These are phyloP conservation scores for Andricus grossulariae DNA, from an alignment of 1,140 invertebrate genomes.

Conservation along the genomic window DNA sequence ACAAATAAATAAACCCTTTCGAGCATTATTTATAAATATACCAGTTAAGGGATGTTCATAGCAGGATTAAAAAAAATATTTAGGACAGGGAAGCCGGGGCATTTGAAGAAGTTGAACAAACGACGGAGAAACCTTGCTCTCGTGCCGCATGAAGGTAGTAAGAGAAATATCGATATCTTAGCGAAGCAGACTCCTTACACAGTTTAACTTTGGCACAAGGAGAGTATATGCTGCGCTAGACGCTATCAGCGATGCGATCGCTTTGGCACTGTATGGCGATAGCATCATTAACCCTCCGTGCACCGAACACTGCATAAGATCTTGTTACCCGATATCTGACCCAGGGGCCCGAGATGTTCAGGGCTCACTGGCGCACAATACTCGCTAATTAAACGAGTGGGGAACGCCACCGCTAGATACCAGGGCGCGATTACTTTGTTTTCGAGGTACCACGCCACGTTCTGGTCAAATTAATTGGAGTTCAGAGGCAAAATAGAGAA, in stretches of 20 bases:
- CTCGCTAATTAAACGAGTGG: slow-evolving; percentile 74
- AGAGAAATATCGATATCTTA: slow-evolving; percentile 66
- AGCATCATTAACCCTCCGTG: slow-evolving; percentile 74
- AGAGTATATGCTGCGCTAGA: slow-evolving; percentile 51
- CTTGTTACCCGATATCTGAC: slow-evolving; percentile 72
- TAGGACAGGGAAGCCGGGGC: not conserved
- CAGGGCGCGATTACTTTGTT: slow-evolving; percentile 74
- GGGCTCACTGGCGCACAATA: slow-evolving; percentile 67
- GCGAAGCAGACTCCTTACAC: slow-evolving; percentile 50
- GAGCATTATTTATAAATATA: too few species aligned
- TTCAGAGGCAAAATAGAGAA: slow-evolving; percentile 64
- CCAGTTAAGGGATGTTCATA: not conserved
- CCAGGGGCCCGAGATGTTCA: slow-evolving; percentile 53
- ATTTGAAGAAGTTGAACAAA: slow-evolving; percentile 40
- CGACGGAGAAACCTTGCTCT: slow-evolving; percentile 36
- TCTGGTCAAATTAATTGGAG: slow-evolving; percentile 73
- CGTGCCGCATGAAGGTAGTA: slow-evolving; percentile 43
- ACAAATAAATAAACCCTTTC: too few species aligned
- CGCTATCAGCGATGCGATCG: slow-evolving; percentile 73
- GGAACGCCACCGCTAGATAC: slow-evolving; percentile 70
- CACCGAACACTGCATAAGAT: slow-evolving; percentile 73
- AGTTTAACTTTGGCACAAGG: slow-evolving; percentile 48
- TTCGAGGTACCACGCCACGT: slow-evolving; percentile 69
- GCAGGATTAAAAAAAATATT: not conserved
- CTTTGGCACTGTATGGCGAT: slow-evolving; percentile 75